phyloP scores from a whole-genome alignment of 2,888 invertebrate genomes.

The Calameuta pallipes region DNA sequence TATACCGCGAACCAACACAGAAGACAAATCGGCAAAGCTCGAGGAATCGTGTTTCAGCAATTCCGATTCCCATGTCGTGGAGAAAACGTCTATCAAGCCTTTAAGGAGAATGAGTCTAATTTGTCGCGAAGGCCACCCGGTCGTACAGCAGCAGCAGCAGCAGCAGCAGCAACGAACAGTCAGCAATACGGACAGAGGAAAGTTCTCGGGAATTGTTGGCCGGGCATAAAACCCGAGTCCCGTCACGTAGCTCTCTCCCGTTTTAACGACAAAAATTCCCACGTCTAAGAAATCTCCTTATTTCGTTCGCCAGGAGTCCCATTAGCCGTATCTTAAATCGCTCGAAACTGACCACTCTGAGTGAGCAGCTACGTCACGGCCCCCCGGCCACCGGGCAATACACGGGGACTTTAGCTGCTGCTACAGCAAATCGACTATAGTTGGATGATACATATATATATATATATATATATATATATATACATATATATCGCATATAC shows the following conservation, averaged over 20 bases:
- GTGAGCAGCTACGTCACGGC: too few species aligned
- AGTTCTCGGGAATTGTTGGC: too few species aligned
- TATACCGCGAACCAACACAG: too few species aligned
- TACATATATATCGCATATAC: too few species aligned
- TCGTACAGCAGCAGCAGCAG: background rate
- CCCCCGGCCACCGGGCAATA: too few species aligned
- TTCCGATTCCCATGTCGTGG: constrained; percentile 24
- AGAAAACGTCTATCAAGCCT: constrained; percentile 26
- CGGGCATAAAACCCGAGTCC: background rate
- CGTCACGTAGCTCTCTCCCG: constrained; percentile 7
- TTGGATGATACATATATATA: too few species aligned
- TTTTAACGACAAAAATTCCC: constrained; percentile 32
- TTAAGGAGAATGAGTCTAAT: constrained; percentile 42
- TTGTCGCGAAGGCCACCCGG: constrained; percentile 35
- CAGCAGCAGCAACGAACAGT: background rate
- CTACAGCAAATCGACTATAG: too few species aligned
- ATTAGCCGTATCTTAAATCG: constrained; percentile 7
- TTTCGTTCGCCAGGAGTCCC: background rate
- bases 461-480: too few species aligned
- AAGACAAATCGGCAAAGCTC: too few species aligned
- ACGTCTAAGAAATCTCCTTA: constrained; percentile 18
- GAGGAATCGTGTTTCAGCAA: background rate
- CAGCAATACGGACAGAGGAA: too few species aligned
- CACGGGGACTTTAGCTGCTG: too few species aligned
- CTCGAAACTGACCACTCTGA: background rate